Evolutionary conservation across 2,888 invertebrate species (phyloP).

Genomic region (Shargacucullia verbasci): DNA sequence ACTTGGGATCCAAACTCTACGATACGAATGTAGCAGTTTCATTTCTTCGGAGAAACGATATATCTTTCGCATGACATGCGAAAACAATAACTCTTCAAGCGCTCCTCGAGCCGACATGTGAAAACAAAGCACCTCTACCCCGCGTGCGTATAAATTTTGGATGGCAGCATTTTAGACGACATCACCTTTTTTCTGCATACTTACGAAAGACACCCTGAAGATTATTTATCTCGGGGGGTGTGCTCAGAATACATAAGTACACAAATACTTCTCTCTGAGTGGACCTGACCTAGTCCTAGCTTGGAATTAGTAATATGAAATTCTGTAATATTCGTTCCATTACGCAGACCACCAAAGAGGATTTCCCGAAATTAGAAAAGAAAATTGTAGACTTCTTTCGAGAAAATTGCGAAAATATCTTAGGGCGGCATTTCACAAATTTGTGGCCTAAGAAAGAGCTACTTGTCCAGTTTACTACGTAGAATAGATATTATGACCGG

Average conservation of each 20-base stretch:
- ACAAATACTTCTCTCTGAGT: constrained; percentile 34
- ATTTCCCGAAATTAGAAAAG: constrained; percentile 20
- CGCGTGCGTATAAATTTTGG: constrained; percentile 69
- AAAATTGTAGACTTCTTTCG: constrained; percentile 14
- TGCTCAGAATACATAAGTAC: constrained; percentile 45
- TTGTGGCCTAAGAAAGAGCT: constrained; percentile 2
- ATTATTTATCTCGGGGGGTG: constrained; percentile 58
- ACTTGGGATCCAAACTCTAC: constrained; percentile 42
- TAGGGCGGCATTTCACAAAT: constrained; percentile 6
- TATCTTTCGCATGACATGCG: constrained; percentile 74
- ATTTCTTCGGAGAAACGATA: constrained; percentile 72
- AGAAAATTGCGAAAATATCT: constrained; percentile 7
- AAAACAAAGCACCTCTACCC: constrained; percentile 67
- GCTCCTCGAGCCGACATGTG: constrained; percentile 64
- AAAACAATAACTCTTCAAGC: constrained; percentile 79
- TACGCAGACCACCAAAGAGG: constrained; percentile 2
- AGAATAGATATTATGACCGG: constrained; percentile 1
- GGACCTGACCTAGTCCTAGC: constrained; percentile 24
- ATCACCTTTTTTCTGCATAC: constrained; percentile 65
- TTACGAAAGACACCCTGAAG: constrained; percentile 49
- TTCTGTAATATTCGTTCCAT: constrained; percentile 13
- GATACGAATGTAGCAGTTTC: constrained; percentile 60
- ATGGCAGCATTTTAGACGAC: constrained; percentile 65
- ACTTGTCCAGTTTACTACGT: constrained; percentile 11
- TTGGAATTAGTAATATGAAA: constrained; percentile 18